Evolutionary conservation across 2,113 vertebrate genomes (phyloP).

Genomic region (Alethe castanea): DNA sequence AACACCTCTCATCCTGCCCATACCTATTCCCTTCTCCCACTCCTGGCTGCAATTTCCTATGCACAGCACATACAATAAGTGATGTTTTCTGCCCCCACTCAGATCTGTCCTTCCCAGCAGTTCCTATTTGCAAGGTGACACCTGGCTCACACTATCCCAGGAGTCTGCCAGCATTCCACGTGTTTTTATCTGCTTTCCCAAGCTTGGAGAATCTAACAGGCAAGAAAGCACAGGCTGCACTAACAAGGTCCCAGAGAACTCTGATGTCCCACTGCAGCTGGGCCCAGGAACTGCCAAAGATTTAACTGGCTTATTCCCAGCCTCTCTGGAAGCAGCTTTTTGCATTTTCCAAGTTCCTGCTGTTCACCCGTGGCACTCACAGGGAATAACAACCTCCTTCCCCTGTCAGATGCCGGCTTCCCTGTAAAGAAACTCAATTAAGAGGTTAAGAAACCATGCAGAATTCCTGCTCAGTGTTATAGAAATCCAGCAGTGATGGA

Average conservation of each 20-base stretch:
- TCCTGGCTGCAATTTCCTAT: neutral
- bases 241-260: neutral
- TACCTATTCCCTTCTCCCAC: neutral
- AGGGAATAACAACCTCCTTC: neutral
- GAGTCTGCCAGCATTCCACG: neutral
- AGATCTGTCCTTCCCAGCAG: neutral
- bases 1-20: rapidly evolving
- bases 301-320: neutral
- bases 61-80: neutral
- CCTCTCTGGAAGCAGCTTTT: neutral
- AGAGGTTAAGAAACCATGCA: neutral
- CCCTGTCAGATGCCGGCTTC: neutral
- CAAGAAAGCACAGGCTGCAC: neutral
- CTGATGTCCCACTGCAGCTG: neutral
- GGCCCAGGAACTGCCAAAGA: neutral
- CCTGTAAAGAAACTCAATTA: neutral
- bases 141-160: neutral
- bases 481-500: neutral
- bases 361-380: neutral
- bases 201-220: neutral
- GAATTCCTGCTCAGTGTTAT: neutral
- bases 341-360: neutral
- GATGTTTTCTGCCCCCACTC: neutral
- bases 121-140: neutral
- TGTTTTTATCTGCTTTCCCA: neutral